Percentiles rank a stretch among this genome's conserved stretches.
phyloP scores from a whole-genome alignment of 2,888 invertebrate species.

The Argyra leucocephala region DNA sequence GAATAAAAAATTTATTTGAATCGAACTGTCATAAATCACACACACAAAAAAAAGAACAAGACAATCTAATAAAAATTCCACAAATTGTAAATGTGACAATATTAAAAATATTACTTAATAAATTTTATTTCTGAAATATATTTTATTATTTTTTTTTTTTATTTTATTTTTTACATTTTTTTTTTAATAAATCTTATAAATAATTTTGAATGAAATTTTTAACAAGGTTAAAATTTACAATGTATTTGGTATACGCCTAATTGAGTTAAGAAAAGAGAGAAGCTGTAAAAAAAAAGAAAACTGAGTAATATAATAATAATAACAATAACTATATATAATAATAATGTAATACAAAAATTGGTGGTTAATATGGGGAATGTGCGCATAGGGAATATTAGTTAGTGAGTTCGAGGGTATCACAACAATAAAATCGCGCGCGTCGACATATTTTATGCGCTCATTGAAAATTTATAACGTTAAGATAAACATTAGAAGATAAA shows the following conservation, averaged over 20 bases:
- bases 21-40: too few relatives aligned
- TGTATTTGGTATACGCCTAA: background rate
- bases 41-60: background rate
- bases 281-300: too few relatives aligned
- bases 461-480: background rate
- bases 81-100: background rate
- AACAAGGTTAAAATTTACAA: conserved; percentile 3
- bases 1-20: too few relatives aligned
- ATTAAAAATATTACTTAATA: conserved; percentile 4
- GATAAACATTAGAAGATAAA: conserved; percentile 6
- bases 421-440: background rate
- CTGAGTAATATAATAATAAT: too few relatives aligned
- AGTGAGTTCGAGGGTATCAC: background rate
- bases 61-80: background rate
- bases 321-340: background rate
- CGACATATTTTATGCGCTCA: conserved; percentile 6
- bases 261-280: background rate
- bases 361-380: background rate
- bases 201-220: too few relatives aligned
- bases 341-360: background rate
- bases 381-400: background rate
- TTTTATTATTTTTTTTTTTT: too few relatives aligned
- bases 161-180: too few relatives aligned
- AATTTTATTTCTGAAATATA: too few relatives aligned
- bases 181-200: too few relatives aligned